Evolutionary conservation across 2,113 vertebrate species (phyloP).

Genomic region (Axis porcinus): DNA sequence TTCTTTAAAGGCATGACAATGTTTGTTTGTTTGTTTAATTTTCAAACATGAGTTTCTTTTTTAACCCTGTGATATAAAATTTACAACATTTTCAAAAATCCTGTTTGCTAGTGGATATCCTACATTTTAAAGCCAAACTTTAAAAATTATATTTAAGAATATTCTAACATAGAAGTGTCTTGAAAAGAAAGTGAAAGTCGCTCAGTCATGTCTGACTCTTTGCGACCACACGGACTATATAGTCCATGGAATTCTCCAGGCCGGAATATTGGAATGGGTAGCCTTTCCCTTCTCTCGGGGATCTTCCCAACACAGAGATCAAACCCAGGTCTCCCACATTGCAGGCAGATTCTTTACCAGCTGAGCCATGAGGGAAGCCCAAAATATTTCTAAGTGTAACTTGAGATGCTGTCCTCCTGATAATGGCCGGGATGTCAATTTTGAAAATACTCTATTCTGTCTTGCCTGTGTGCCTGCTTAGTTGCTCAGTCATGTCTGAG

Average conservation of each 20-base stretch:
- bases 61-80: not conserved
- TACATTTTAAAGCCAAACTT: not conserved
- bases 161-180: not conserved
- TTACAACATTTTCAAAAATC: not conserved
- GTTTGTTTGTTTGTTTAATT: not conserved
- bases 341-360: not conserved
- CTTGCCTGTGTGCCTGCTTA: not conserved
- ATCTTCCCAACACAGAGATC: not conserved
- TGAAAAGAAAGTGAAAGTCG: not conserved
- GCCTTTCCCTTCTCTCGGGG: not conserved
- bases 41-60: not conserved
- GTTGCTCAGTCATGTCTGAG: not conserved
- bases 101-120: not conserved
- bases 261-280: not conserved
- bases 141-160: not conserved
- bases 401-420: not conserved
- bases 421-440: not conserved
- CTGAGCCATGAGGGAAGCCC: not conserved
- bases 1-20: not conserved
- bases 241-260: not conserved
- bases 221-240: rapidly evolving
- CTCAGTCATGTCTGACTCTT: not conserved
- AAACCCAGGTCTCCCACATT: rapidly evolving
- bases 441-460: not conserved
- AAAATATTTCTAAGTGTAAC: not conserved